Evolutionary conservation across 2,113 vertebrate genomes (phyloP), one percentile per base, ranked within the genome.

Genomic region (Ceuthmochares aereus): DNA sequence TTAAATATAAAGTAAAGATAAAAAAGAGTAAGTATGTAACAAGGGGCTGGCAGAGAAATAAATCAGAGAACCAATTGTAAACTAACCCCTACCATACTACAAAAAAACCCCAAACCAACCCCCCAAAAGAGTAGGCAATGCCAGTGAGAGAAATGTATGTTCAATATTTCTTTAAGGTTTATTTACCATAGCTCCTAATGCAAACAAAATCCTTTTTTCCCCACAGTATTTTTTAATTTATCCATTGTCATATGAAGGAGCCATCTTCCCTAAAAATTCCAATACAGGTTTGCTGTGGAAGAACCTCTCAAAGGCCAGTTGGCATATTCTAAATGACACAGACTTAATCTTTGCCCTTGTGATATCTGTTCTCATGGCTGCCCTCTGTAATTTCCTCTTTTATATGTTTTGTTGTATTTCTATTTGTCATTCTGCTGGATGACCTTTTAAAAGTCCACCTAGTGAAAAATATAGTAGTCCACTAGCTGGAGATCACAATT

Each of bases 61-160:
- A 0, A 27, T 51, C 21, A 82, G 25, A 83, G 9, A 10, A 27
- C 5, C 59, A 11, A n/a, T 15, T 47, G 9, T 45, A 54, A 67
- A 66, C 9, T 34, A 63, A 29, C 7, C 12, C 10, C 0, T 0
- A 0, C 0, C 34, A 26, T 25, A 69, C 11, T 8, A 69, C 16
- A n/a, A 62, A 62, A 36, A 16, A 59, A 27, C 7, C 2, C 5
- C 3, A 40, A 27, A 17, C 9, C 18, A 4, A 5, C n/a, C n/a
- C 4, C 2, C 20, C 29, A 10, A 26, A 3, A 27, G 16, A 64
- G 14, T 9, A 56, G 29, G 11, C 7, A 70, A 62, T 43, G 7
- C 4, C 17, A 70, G 9, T 43, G 4, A 37, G 19, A n/a, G 2
- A 67, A 83, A 76, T 12, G 3, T 8, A 70, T 67, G 8, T 49